Evolutionary conservation across 2,888 invertebrate genomes (phyloP).

Genomic region (Dusona sp.): DNA sequence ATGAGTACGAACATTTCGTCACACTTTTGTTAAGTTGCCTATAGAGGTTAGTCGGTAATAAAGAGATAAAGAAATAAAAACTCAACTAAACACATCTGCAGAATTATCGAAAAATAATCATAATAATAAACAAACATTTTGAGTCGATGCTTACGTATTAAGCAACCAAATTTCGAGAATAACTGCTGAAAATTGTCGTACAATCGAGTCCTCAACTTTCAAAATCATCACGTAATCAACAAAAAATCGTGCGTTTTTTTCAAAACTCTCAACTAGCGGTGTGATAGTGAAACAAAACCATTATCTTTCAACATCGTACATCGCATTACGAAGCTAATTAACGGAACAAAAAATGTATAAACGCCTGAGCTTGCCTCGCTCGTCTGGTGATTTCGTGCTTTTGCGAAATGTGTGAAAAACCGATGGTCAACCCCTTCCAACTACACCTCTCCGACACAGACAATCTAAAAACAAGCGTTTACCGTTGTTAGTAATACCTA

Average conservation of each 20-base stretch:
- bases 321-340: background rate
- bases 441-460: background rate
- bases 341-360: background rate
- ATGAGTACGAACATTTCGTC: background rate
- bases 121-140: background rate
- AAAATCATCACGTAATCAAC: background rate
- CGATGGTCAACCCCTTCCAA: slow-evolving; percentile 2
- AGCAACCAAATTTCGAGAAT: background rate
- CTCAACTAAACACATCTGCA: background rate
- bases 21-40: background rate
- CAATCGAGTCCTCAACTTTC: background rate
- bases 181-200: background rate
- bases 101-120: background rate
- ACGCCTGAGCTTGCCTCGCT: background rate
- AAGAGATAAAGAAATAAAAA: background rate
- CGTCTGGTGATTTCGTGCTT: slow-evolving; percentile 25
- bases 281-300: background rate
- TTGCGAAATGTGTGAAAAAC: slow-evolving; percentile 49
- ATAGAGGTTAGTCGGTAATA: background rate
- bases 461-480: slow-evolving; percentile 41
- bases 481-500: slow-evolving; percentile 13
- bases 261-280: background rate
- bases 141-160: background rate
- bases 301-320: background rate
- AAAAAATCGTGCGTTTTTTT: slow-evolving; percentile 13